These are phyloP conservation scores for Urocynchramus pylzowi DNA, from an alignment of 2,113 vertebrate genomes.

Conservation along the genomic window DNA sequence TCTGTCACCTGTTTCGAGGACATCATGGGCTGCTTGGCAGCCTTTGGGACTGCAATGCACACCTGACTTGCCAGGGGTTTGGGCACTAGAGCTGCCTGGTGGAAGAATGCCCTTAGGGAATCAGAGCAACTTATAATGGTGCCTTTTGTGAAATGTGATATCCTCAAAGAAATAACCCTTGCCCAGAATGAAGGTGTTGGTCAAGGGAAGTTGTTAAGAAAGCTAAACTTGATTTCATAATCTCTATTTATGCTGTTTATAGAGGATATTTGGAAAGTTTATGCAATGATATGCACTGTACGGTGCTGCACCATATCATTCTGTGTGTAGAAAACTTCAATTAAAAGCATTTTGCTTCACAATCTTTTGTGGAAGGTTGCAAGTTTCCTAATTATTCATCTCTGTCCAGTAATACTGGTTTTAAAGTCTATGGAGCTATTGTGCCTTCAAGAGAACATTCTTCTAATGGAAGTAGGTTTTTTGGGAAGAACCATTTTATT, in stretches of 20 bases:
- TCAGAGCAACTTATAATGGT: neutral
- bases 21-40: neutral
- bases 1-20: neutral
- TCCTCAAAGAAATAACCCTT: neutral
- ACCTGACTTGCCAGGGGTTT: neutral
- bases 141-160: neutral
- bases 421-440: neutral
- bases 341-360: neutral
- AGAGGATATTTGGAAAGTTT: neutral
- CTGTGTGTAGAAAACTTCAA: neutral
- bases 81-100: accelerated
- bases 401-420: neutral
- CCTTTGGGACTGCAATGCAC: neutral
- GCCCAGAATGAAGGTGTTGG: neutral
- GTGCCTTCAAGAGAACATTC: neutral
- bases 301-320: neutral
- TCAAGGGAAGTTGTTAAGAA: neutral
- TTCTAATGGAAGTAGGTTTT: neutral
- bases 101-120: neutral
- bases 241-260: neutral
- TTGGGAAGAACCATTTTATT: neutral
- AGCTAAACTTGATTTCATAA: neutral
- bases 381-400: neutral
- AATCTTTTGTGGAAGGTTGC: neutral
- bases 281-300: neutral